phyloP scores from a whole-genome alignment of 2,797 vertebrate genomes.

The Spea hammondii region DNA sequence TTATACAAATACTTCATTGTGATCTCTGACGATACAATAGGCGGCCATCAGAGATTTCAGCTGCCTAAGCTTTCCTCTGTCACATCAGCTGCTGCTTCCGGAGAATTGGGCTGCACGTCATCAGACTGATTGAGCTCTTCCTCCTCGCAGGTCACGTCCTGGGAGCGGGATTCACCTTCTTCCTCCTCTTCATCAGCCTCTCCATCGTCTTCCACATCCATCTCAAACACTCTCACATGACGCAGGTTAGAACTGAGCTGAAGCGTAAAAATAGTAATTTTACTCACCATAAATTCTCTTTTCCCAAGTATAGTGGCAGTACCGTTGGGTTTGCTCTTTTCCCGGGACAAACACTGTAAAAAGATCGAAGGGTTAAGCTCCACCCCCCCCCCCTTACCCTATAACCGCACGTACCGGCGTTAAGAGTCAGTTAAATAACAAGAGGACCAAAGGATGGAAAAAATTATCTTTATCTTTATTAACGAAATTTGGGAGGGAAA shows the following conservation, averaged over 20 bases:
- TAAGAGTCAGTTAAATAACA: no score
- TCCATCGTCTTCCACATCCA: constrained; percentile 98
- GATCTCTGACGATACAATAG: no score
- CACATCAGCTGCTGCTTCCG: constrained; percentile 55
- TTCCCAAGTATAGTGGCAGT: no score
- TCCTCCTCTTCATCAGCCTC: constrained; percentile 79
- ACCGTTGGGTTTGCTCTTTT: no score
- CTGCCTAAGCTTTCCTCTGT: constrained; percentile 63
- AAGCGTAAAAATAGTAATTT: neutral
- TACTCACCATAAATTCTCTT: no score
- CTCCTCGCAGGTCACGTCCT: constrained; percentile 71
- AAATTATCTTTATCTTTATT: no score
- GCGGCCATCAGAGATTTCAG: constrained; percentile 36
- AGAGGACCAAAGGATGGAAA: no score
- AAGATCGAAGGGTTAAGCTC: no score
- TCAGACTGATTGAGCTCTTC: constrained; percentile 70
- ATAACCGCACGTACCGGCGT: no score
- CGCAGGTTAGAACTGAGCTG: constrained; percentile 93
- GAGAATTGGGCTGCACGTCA: constrained; percentile 43
- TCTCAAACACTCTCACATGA: constrained; percentile 93
- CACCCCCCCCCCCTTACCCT: no score
- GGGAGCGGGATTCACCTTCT: constrained; percentile 62
- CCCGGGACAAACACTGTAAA: no score
- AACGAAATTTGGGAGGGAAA: no score
- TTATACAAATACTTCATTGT: neutral